Base-by-base conservation (phyloP, 2,888 invertebrate species). In the Cataglyphis rosenhaueri region DNA sequence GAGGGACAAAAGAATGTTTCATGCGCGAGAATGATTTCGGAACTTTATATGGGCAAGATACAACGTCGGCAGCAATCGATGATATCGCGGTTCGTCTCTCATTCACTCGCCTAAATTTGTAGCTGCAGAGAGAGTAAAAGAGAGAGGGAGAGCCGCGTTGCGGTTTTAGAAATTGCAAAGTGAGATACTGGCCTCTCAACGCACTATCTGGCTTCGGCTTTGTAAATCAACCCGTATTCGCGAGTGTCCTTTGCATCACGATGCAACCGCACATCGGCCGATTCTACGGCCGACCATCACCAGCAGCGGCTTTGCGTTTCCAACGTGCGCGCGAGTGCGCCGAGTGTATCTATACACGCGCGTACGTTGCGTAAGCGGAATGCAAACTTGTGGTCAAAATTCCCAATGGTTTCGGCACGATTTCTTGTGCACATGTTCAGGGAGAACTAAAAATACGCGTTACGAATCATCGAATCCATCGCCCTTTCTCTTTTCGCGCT, bases 131-230 rank as follows among this genome's bases (percentile, higher is more conserved):
- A 12, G 10, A 10, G 32, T 32, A 25, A 8, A 8, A 18, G 35
- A 10, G 25, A 29, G 10, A 25, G 25, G 15, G 29, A 15, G 59
- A 29, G 41, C 55, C 32, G 68, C 48, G 84, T 82, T 74, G 85
- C 78, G 85, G 84, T 88, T 85, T 82, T 79, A 82, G 85, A 81
- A 88, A 88, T 88, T 81, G 81, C 82, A 86, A 88, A 88, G 82
- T 86, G 82, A 88, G 86, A 88, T 74, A 82, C 25, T 73, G n/a
- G 38, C 32, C 29, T 73, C 78, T 75, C 10, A 12, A 52, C 48
- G 41, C 62, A 65, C 71, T 76, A 64, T 66, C 44, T 21, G 59
- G 82, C 82, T n/a, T 74, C 44, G 61, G 81, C 81, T 88, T 84
- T 85, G 83, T 84, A 73, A 88, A 88, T 85, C 87, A 87, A 88